Evolutionary conservation across 2,797 vertebrate species (phyloP).

Genomic region (Taenioides sp.): DNA sequence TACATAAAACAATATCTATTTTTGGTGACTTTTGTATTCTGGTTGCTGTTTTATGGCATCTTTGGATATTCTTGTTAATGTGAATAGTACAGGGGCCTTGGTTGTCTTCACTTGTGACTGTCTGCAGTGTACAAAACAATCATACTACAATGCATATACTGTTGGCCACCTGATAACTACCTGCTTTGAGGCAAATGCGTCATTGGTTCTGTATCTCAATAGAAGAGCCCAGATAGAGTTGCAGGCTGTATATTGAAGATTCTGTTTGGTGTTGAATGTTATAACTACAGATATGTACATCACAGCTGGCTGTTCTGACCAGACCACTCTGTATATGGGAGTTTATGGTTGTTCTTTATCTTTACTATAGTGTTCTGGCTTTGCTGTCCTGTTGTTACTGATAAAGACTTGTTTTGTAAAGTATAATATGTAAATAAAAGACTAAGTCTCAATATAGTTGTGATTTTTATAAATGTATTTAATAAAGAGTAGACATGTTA

Average conservation of each 20-base stretch:
- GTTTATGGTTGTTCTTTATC: constrained; percentile 65
- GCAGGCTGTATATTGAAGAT: constrained; percentile 54
- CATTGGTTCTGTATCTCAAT: constrained; percentile 93
- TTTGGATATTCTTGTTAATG: constrained; percentile 91
- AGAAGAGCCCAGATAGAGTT: constrained; percentile 70
- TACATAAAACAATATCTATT: constrained; percentile 64
- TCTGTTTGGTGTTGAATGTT: constrained; percentile 69
- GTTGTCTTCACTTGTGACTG: constrained; percentile 89
- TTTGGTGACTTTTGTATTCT: constrained; percentile 86
- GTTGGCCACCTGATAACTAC: constrained; percentile 77
- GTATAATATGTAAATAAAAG: constrained; percentile 71
- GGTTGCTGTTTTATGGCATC: constrained; percentile 80
- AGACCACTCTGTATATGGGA: constrained; percentile 60
- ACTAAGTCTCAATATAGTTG: constrained; percentile 23
- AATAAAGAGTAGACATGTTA: neutral
- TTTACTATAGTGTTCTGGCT: constrained; percentile 67
- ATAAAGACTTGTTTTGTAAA: constrained; percentile 66
- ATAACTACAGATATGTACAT: constrained; percentile 56
- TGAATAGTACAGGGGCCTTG: constrained; percentile 87
- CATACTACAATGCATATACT: constrained; percentile 88
- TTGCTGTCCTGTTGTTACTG: constrained; percentile 67
- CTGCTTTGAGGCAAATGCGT: constrained; percentile 82
- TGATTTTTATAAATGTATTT: neutral
- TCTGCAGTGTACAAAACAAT: constrained; percentile 82
- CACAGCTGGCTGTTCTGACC: constrained; percentile 58